Conservation (phyloP, 37 sponge, comb jelly and placozoan species). For the Eunapius fragilis region DNA sequence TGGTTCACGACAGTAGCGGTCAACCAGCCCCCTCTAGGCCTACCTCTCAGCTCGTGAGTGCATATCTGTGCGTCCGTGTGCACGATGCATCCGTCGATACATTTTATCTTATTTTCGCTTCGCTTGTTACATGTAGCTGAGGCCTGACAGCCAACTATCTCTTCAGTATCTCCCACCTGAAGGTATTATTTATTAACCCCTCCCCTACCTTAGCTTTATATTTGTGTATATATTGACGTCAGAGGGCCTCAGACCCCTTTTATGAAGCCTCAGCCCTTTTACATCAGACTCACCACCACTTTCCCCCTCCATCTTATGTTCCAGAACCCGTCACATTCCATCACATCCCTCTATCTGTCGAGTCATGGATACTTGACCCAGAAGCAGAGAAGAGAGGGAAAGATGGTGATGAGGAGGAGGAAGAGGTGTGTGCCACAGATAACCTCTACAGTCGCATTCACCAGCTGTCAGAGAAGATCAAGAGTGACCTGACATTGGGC, state of each 20-base stretch:
- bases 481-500: background rate
- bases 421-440: background rate
- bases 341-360: background rate
- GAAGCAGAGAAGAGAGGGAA: background rate
- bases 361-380: background rate
- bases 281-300: background rate
- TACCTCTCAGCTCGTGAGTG: background rate
- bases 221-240: too few relatives aligned
- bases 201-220: background rate
- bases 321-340: background rate
- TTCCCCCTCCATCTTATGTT: background rate
- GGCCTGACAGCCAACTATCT: slow-evolving; percentile 27
- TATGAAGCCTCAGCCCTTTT: background rate
- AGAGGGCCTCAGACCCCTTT: background rate
- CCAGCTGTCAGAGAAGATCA: slow-evolving; percentile 14
- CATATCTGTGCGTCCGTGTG: background rate
- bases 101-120: background rate
- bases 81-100: background rate
- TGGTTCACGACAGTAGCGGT: background rate
- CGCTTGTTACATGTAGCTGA: background rate
- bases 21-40: background rate
- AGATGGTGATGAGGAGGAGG: background rate
- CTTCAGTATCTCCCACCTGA: slow-evolving; percentile 58
- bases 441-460: slow-evolving; percentile 10
- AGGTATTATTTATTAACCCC: slow-evolving; percentile 1